phyloP scores from a whole-genome alignment of 92 coral and sea anemone species.

The Palythoa grandiflora region DNA sequence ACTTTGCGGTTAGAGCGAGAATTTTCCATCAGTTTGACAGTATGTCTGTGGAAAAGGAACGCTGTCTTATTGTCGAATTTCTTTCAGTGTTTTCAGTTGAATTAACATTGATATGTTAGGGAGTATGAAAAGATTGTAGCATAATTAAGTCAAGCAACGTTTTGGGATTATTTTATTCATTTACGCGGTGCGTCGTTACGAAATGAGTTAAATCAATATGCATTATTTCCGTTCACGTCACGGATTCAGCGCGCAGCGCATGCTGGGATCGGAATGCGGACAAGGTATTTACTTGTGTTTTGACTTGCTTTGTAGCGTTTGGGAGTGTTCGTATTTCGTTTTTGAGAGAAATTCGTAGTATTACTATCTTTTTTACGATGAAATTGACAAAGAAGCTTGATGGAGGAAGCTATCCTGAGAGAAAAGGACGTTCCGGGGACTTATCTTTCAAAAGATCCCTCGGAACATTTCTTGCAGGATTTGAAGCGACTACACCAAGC shows the following conservation, averaged over 20 bases:
- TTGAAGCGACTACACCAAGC: background rate
- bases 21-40: no score
- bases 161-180: no score
- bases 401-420: slow-evolving; percentile 55
- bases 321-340: background rate
- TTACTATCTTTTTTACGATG: background rate
- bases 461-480: no score
- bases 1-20: no score
- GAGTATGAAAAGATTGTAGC: no score
- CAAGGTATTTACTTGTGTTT: background rate
- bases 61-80: no score
- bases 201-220: no score
- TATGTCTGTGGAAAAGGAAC: no score
- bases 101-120: no score
- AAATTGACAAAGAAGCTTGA: slow-evolving; percentile 22
- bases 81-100: no score
- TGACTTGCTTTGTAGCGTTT: background rate
- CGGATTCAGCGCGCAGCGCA: background rate
- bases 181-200: no score
- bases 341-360: background rate
- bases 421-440: slow-evolving; percentile 65
- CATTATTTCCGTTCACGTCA: background rate
- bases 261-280: slow-evolving; percentile 11
- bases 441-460: slow-evolving; percentile 55
- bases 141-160: no score